Conservation (phyloP, 1,140 invertebrate species). For the Drosophila willistoni region DNA sequence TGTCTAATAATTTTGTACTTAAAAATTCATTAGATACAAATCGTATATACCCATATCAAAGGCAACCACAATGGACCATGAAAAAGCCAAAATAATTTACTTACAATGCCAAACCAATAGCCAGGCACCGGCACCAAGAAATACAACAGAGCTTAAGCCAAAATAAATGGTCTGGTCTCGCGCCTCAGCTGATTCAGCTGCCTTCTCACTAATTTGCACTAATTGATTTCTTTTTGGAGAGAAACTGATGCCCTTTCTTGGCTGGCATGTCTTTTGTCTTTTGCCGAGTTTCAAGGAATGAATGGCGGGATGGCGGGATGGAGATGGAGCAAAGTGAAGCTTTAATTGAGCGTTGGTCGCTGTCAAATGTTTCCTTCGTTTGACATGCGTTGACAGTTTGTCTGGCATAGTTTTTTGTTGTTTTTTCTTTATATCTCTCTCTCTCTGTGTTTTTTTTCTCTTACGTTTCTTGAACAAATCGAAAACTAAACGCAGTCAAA, state of each 20-base stretch:
- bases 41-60: conserved; percentile 71
- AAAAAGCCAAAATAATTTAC: conserved; percentile 61
- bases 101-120: conserved; percentile 31
- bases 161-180: conserved; percentile 21
- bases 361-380: conserved; percentile 69
- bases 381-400: conserved; percentile 75
- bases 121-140: not conserved
- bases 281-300: not conserved
- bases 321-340: conserved; percentile 39
- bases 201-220: conserved; percentile 73
- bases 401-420: conserved; percentile 35
- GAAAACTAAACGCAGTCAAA: conserved; percentile 80
- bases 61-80: conserved; percentile 54
- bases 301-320: not conserved
- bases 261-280: not conserved
- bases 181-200: conserved; percentile 31
- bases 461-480: conserved; percentile 50
- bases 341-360: conserved; percentile 65
- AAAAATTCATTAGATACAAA: conserved; percentile 77
- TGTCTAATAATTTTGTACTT: conserved; percentile 75
- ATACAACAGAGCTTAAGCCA: conserved; percentile 6
- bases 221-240: conserved; percentile 71
- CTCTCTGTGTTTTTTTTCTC: conserved; percentile 28
- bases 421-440: conserved; percentile 43
- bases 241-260: conserved; percentile 18